phyloP scores from a whole-genome alignment of 2,797 vertebrate genomes.

The Enteromius fasciolatus region DNA sequence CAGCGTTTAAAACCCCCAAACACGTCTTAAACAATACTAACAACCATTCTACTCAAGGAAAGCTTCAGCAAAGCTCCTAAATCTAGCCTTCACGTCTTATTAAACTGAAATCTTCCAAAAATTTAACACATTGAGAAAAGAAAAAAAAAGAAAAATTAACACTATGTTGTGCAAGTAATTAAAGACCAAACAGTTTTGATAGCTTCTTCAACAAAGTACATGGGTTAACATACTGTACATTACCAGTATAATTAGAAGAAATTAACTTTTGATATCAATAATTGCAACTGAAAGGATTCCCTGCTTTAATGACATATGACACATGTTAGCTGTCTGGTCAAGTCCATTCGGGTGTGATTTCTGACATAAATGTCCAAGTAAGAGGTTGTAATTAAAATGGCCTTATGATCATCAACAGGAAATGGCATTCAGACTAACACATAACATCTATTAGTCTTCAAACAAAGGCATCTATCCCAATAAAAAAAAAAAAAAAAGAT shows the following conservation, averaged over 20 bases:
- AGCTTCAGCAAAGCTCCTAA: conserved; percentile 17
- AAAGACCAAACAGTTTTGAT: conserved; percentile 18
- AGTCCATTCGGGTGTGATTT: conserved; percentile 1
- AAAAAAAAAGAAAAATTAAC: conserved; percentile 1
- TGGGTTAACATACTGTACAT: conserved; percentile 40
- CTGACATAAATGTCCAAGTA: conserved; percentile 1
- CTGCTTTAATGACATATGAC: conserved; percentile 18
- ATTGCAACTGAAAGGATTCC: conserved; percentile 66
- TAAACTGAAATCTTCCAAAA: conserved; percentile 27
- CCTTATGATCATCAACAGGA: background rate
- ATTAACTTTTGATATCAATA: conserved; percentile 61
- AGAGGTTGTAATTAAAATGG: background rate
- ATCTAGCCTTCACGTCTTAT: conserved; percentile 6
- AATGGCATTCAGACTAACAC: conserved; percentile 23
- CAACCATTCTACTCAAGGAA: conserved; percentile 7
- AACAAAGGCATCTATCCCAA: background rate
- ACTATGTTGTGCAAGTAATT: conserved; percentile 12
- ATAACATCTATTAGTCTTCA: conserved; percentile 3
- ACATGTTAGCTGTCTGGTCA: background rate
- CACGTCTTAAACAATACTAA: conserved; percentile 19
- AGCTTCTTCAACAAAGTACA: conserved; percentile 16
- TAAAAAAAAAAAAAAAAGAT: background rate
- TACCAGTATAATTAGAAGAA: conserved; percentile 18
- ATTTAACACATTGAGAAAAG: background rate
- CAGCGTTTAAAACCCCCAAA: conserved; percentile 67